These are phyloP conservation scores for Paratrypauchen microcephalus DNA, from an alignment of 2,797 vertebrate genomes.

Conservation along the genomic window DNA sequence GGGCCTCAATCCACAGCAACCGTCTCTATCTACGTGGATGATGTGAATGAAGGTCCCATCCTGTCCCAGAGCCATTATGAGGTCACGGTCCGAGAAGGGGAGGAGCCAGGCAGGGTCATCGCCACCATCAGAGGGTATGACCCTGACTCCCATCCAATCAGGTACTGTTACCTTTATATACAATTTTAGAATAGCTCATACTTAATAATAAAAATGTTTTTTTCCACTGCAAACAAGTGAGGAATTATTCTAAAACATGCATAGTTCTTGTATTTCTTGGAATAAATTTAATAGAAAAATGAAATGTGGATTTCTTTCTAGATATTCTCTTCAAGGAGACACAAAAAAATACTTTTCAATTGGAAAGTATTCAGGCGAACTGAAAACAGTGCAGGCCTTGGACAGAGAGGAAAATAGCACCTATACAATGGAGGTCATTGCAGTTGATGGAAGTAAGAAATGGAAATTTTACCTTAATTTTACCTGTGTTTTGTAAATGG, in stretches of 20 bases:
- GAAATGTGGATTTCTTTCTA: conserved; percentile 29
- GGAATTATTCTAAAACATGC: not conserved
- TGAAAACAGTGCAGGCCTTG: conserved; percentile 78
- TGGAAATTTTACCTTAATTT: not conserved
- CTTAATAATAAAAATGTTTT: no score
- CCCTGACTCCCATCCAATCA: conserved; percentile 78
- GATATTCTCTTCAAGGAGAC: conserved; percentile 83
- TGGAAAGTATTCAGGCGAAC: conserved; percentile 79
- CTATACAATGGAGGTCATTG: conserved; percentile 82
- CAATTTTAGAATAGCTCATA: not conserved
- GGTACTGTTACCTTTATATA: conserved; percentile 40
- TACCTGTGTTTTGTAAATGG: not conserved
- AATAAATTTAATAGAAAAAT: conserved; percentile 1
- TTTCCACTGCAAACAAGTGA: not conserved
- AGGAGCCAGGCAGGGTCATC: conserved; percentile 79
- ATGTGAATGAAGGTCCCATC: conserved; percentile 77
- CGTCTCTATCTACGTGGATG: conserved; percentile 80
- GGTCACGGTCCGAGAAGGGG: conserved; percentile 78
- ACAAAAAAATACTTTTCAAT: conserved; percentile 83
- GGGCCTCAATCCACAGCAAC: conserved; percentile 83
- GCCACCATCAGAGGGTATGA: conserved; percentile 80
- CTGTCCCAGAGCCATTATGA: conserved; percentile 82
- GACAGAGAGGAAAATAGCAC: conserved; percentile 81
- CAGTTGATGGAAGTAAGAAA: conserved; percentile 78
- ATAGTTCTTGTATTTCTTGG: not conserved